Conservation (phyloP, 2,888 invertebrate genomes). For the Bellardia bayeri region DNA sequence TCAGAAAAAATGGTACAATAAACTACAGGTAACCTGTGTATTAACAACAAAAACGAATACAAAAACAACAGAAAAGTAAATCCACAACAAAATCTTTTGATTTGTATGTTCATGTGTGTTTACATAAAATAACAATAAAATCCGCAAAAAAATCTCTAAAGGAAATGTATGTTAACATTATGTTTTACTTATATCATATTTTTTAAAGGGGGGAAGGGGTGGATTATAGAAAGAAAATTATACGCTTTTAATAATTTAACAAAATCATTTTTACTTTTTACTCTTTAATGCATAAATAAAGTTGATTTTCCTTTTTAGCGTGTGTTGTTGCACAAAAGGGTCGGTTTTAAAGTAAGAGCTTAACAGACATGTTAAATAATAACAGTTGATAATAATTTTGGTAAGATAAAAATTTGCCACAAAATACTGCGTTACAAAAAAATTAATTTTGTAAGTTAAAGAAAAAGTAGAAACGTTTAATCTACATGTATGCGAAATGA, state of each 20-base stretch:
- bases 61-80: conserved; percentile 31
- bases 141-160: conserved; percentile 8
- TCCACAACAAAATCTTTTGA: conserved; percentile 42
- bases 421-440: no score
- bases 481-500: no score
- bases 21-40: conserved; percentile 54
- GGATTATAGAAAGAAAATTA: not conserved
- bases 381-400: not conserved
- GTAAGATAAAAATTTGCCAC: no score
- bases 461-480: no score
- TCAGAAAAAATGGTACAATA: conserved; percentile 60
- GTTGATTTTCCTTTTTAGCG: conserved; percentile 16
- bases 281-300: conserved; percentile 9
- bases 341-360: not conserved
- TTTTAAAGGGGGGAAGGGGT: no score
- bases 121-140: conserved; percentile 1
- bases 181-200: conserved; percentile 10
- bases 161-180: conserved; percentile 43
- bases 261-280: conserved; percentile 50
- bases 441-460: no score
- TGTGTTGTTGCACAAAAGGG: not conserved
- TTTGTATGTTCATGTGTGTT: conserved; percentile 46
- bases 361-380: not conserved
- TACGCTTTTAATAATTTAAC: conserved; percentile 54
- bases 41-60: conserved; percentile 23